Conservation (phyloP, 1,140 invertebrate species). For the Stratiolaelaps scimitus region DNA sequence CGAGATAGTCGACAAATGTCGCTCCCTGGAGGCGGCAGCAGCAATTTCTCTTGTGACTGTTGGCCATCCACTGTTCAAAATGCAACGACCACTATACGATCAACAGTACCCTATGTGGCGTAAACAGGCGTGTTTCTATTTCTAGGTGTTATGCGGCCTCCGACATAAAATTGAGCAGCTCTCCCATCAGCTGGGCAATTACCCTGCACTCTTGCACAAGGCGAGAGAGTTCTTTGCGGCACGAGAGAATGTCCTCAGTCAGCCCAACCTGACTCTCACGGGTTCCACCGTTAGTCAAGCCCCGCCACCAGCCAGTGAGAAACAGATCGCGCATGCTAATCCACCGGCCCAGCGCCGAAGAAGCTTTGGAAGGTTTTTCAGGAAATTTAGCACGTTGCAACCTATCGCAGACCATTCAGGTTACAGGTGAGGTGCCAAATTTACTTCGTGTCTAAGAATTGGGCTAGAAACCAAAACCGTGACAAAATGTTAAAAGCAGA, state of each 20-base stretch:
- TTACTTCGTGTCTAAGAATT: background rate
- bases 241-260: conserved; percentile 46
- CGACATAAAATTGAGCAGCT: conserved; percentile 68
- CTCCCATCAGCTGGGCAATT: conserved; percentile 57
- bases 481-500: too few species aligned
- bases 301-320: background rate
- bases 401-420: conserved; percentile 41
- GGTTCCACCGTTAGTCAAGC: too few species aligned
- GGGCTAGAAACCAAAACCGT: background rate
- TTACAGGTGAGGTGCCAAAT: conserved; percentile 36
- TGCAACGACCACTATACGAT: too few species aligned
- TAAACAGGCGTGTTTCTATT: conserved; percentile 30
- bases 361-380: conserved; percentile 20
- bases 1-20: too few species aligned
- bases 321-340: conserved; percentile 24
- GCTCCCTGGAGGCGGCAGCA: too few species aligned
- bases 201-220: conserved; percentile 46
- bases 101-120: too few species aligned
- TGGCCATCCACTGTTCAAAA: conserved; percentile 28
- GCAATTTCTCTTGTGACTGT: background rate
- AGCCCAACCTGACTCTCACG: background rate
- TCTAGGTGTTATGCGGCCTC: conserved; percentile 62
- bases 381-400: conserved; percentile 31
- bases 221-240: conserved; percentile 60
- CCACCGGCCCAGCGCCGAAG: conserved; percentile 31